These are phyloP conservation scores for Pedetes capensis DNA, from an alignment of 2,113 vertebrate species.

Conservation along the genomic window DNA sequence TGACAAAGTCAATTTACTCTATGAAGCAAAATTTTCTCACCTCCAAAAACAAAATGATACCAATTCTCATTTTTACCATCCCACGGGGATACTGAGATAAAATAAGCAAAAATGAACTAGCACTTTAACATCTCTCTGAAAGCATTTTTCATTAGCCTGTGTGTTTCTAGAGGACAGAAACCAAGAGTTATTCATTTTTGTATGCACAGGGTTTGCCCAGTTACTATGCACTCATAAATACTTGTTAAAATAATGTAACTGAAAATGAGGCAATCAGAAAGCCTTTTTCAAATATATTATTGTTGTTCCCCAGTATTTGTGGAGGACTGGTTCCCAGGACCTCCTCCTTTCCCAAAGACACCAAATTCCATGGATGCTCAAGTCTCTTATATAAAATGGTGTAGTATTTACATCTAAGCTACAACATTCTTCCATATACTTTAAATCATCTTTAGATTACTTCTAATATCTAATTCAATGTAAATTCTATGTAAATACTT, in stretches of 20 bases:
- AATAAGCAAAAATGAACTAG: neutral
- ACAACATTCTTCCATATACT: too few relatives aligned
- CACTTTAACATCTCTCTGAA: neutral
- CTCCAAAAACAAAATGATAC: neutral
- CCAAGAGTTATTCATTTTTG: neutral
- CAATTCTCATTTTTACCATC: conserved; percentile 22
- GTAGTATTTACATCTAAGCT: too few relatives aligned
- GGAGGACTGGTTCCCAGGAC: neutral
- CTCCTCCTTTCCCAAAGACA: neutral
- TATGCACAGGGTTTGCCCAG: neutral
- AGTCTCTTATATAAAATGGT: neutral
- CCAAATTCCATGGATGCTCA: neutral
- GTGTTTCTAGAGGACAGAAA: neutral
- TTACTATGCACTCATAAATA: conserved; percentile 11
- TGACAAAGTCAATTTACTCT: neutral
- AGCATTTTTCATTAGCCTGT: neutral
- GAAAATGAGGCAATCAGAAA: neutral
- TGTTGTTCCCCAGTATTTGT: neutral
- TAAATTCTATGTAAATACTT: neutral
- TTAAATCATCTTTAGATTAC: neutral
- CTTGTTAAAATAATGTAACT: conserved; percentile 18
- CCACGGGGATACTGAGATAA: neutral
- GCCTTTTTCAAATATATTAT: neutral
- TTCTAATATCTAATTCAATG: too few relatives aligned
- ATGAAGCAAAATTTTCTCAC: neutral